These are phyloP conservation scores for Aleadryas rufinucha DNA, from an alignment of 2,113 vertebrate species.

Conservation along the genomic window DNA sequence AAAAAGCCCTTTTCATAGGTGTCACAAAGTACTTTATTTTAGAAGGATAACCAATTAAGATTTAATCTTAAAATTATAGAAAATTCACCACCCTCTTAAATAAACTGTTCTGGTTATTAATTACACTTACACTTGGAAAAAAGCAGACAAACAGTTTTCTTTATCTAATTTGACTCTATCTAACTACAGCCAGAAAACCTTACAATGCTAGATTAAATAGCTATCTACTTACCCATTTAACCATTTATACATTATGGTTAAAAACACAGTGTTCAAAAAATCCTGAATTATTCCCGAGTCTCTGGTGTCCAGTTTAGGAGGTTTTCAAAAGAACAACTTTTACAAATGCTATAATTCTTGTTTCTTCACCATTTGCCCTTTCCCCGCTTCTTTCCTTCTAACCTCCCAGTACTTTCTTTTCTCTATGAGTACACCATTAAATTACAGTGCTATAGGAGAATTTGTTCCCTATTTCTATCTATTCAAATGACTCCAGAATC, in stretches of 20 bases:
- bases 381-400: neutral
- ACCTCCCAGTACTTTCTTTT: neutral
- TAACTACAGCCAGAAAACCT: neutral
- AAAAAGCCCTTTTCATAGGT: neutral
- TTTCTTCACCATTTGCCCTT: neutral
- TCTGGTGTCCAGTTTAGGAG: neutral
- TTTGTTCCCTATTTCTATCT: neutral
- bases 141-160: slow-evolving; percentile 15
- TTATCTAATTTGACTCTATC: neutral
- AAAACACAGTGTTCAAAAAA: neutral
- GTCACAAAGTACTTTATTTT: slow-evolving; percentile 8
- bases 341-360: neutral
- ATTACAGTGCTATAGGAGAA: neutral
- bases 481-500: neutral
- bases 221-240: neutral
- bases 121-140: slow-evolving; percentile 7
- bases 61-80: slow-evolving; percentile 38
- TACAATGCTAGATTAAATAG: neutral
- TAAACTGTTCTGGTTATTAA: slow-evolving; percentile 37
- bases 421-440: neutral
- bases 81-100: slow-evolving; percentile 12
- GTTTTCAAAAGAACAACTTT: neutral
- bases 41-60: slow-evolving; percentile 42
- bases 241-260: neutral
- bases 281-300: neutral